Conservation (phyloP, 2,113 vertebrate species). For the Tyrannus savana region DNA sequence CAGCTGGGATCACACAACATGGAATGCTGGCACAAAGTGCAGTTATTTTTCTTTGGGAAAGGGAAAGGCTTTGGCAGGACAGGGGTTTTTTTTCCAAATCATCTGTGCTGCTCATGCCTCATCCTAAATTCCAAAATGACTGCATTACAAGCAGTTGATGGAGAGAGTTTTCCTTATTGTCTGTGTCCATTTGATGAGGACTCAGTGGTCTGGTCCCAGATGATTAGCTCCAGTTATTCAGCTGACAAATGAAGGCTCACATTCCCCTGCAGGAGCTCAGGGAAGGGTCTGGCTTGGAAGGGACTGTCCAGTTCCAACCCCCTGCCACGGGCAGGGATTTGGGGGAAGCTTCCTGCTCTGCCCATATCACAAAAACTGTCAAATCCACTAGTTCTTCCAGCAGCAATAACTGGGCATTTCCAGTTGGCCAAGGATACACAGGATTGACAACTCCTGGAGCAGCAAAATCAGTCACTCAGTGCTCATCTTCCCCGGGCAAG, state of each 20-base stretch:
- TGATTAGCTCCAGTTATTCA: background rate
- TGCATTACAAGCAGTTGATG: background rate
- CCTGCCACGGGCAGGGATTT: background rate
- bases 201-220: background rate
- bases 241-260: background rate
- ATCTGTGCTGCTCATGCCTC: fast-evolving
- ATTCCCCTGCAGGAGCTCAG: background rate
- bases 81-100: fast-evolving
- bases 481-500: background rate
- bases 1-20: background rate
- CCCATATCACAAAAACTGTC: background rate
- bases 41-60: background rate
- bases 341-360: background rate
- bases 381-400: background rate
- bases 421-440: background rate
- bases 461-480: background rate
- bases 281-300: background rate
- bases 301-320: background rate
- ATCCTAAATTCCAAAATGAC: background rate
- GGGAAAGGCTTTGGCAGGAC: background rate
- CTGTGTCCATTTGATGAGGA: background rate
- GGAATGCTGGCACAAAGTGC: background rate
- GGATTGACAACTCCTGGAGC: background rate
- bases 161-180: background rate
- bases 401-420: background rate